Conservation (phyloP, 2,888 invertebrate species). For the Caenorhabditis japonica region DNA sequence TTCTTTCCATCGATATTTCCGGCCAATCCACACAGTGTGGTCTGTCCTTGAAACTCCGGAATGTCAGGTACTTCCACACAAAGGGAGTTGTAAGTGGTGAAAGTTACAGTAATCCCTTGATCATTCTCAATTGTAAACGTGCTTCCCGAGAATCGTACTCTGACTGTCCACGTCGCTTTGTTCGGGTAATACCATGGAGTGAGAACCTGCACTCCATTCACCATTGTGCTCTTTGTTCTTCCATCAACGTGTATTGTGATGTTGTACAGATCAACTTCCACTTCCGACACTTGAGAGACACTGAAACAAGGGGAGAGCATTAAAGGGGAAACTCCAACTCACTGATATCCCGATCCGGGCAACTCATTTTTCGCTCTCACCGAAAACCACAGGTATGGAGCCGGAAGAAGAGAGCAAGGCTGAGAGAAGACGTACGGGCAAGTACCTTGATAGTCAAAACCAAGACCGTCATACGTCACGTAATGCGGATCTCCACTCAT, state of each 20-base stretch:
- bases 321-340: constrained; percentile 7
- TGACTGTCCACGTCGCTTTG: constrained; percentile 30
- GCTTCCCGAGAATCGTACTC: constrained; percentile 44
- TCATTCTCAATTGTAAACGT: constrained; percentile 58
- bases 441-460: constrained; percentile 71
- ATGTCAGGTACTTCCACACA: constrained; percentile 67
- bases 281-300: constrained; percentile 62
- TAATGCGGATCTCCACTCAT: constrained; percentile 77
- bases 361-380: constrained; percentile 66
- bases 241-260: constrained; percentile 62
- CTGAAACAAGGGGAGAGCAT: constrained; percentile 28
- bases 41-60: constrained; percentile 61
- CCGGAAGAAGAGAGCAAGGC: constrained; percentile 50
- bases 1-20: constrained; percentile 68
- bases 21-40: constrained; percentile 67
- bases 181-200: constrained; percentile 69
- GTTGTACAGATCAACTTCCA: constrained; percentile 65
- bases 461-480: constrained; percentile 75
- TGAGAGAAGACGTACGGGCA: constrained; percentile 76
- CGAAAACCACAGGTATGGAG: constrained; percentile 55
- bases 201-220: constrained; percentile 60
- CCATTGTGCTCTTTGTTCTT: constrained; percentile 51
- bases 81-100: constrained; percentile 47
- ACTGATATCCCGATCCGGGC: constrained; percentile 45
- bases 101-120: constrained; percentile 55